Evolutionary conservation across 2,113 vertebrate species (phyloP), one percentile per base, ranked within the genome.

Genomic region (Salminus brasiliensis): DNA sequence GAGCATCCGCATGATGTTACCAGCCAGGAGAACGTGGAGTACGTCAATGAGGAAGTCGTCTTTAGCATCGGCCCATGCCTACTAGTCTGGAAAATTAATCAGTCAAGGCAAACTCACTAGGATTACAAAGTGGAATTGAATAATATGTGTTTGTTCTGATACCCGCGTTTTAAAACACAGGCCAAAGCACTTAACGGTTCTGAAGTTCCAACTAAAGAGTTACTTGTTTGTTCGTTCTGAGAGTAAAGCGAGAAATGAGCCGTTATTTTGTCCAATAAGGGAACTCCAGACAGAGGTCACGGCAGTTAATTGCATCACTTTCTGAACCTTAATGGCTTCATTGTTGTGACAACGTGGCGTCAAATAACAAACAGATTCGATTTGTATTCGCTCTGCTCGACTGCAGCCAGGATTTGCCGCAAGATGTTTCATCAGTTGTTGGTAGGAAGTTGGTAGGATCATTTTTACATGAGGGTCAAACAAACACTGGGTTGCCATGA

Each of bases 401-500:
- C 65, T 55, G 72, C 70, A 30, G 71, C 74, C 27, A 74, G 52
- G 27, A 72, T 32, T 41, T 69, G 77, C 68, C 63, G 71, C 63
- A 79, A 79, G 62, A 66, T 69, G 83, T 79, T 80, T 81, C 81
- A 71, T 45, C 60, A 60, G 78, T 73, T 82, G 76, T 71, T 76
- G 83, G 83, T 74, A 81, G 60, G 76, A 87, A 80, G 76, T 74
- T 77, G 86, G 86, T 77, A 82, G 68, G 76, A 87, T 84, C 66
- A 77, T 57, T 80, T 87, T 82, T 80, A 84, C 79, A 85, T 85
- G 62, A 55, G 83, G 85, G 85, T 72, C 74, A 83, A 81, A 87
- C 68, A 87, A 85, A 85, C 81, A 85, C 43, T 70, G 69, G 53
- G 83, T 83, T 83, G 78, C 77, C 72, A 81, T 83, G 83, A 80